These are phyloP conservation scores for Erebia aethiops DNA, from an alignment of 2,888 invertebrate species.

Conservation along the genomic window DNA sequence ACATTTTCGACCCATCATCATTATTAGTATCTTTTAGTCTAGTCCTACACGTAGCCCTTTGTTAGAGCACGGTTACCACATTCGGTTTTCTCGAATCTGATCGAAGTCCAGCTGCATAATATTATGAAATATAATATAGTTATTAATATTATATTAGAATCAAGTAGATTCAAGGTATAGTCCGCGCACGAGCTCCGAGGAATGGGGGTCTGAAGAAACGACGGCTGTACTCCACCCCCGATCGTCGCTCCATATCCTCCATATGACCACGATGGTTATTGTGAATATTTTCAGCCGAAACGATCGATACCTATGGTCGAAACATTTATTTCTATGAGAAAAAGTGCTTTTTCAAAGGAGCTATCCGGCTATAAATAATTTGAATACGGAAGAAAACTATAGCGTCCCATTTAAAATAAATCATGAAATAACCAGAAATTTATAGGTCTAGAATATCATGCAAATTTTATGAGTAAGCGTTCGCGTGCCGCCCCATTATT, in stretches of 20 bases:
- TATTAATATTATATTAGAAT: no score
- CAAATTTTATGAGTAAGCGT: slow-evolving; percentile 51
- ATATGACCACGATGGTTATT: no score
- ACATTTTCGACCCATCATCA: no score
- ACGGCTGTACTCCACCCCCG: no score
- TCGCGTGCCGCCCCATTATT: slow-evolving; percentile 62
- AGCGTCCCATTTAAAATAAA: slow-evolving; percentile 40
- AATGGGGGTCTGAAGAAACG: no score
- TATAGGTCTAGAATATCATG: slow-evolving; percentile 45
- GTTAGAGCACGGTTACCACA: not conserved
- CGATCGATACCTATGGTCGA: no score
- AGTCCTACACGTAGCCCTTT: not conserved
- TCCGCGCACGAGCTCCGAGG: no score
- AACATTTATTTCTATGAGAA: not conserved
- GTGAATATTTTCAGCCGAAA: no score
- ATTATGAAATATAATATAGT: no score
- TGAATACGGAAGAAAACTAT: slow-evolving; percentile 29
- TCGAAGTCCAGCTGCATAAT: no score
- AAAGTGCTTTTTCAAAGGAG: not conserved
- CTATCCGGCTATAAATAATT: slow-evolving; percentile 8
- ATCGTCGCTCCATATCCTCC: no score
- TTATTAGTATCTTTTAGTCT: not conserved
- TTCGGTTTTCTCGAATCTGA: not conserved
- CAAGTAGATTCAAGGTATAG: not conserved
- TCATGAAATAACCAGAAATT: slow-evolving; percentile 44